Evolutionary conservation across 1,140 invertebrate genomes (phyloP).

Genomic region (Cotesia glomerata): DNA sequence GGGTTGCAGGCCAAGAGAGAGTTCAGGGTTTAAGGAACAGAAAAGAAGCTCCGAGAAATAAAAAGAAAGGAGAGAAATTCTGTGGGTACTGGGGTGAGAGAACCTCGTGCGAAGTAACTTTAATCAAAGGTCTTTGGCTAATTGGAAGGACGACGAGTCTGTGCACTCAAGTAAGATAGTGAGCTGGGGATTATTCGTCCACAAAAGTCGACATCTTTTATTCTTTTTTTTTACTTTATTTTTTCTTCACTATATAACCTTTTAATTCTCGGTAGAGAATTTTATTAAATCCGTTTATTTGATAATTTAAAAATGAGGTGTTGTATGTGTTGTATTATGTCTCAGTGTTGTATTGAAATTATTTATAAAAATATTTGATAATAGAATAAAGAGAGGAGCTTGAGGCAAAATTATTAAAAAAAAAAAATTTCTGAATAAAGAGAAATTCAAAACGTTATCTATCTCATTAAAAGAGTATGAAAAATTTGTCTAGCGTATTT

Average conservation of each 20-base stretch:
- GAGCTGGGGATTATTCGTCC: background rate
- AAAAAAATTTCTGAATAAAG: no score
- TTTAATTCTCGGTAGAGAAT: background rate
- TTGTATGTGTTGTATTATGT: no score
- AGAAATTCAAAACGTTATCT: no score
- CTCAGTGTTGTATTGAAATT: no score
- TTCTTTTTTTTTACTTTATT: background rate
- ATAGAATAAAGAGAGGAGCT: no score
- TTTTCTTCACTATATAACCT: background rate
- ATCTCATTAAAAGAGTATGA: no score
- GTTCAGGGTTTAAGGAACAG: no score
- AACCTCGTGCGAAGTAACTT: background rate
- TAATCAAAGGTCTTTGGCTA: background rate
- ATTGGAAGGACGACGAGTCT: slow-evolving; percentile 1
- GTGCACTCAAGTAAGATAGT: background rate
- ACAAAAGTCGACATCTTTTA: background rate
- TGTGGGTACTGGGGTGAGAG: background rate
- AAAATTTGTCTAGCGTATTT: no score
- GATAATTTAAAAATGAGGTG: no score
- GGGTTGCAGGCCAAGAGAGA: no score
- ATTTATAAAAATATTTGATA: no score
- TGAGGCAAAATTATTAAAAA: no score
- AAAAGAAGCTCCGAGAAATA: background rate
- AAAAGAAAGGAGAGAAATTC: background rate
- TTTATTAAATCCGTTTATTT: background rate